Base-by-base conservation (phyloP, 2,888 invertebrate genomes). In the Drepanosiphum platanoidis region DNA sequence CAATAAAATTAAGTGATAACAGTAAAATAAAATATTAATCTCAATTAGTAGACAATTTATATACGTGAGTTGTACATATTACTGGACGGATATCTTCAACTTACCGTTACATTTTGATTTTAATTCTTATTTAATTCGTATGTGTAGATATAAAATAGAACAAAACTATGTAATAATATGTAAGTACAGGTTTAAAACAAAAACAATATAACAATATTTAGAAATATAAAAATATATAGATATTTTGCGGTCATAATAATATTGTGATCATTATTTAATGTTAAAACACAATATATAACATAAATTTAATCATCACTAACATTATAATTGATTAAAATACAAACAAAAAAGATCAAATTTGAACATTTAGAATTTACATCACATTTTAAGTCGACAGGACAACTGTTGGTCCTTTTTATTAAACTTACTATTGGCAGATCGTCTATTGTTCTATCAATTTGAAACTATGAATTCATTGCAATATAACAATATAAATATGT, bases 81-180 rank as follows among this genome's bases (percentile, higher is more conserved):
- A 79, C n/a, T 68, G 79, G 79, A 79, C 68, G 68, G 79, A 79
- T 52, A 66, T 68, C 1, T 34, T 66, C 11, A 32, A 42, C 3
- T 42, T 42, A 42, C 3, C 9, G 42, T 32, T n/a, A 46, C 2
- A 46, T 72, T 46, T 72, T 32, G 42, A 72, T 72, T 72, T 72
- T 30, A 18, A 72, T 71, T 42, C 39, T 71, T 7, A n/a, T 27
- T 72, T 42, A 27, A 15, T 72, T 30, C 30, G 32, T 78, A 66
- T 39, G 66, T 66, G 42, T 27, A 13, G 66, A 66, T 1, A 42
- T 32, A 8, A 42, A 66, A 78, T 9, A 30, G n/a, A 11, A 78
- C 18, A 78, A 22, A 58, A 36, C 22, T 8, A 22, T 75, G 34
- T 27, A 7, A n/a, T 27, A 27, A 32, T 32, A 32, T 32, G 34